These are phyloP conservation scores for Ictidomys tridecemlineatus DNA, from an alignment of 2,113 vertebrate genomes.

Conservation along the genomic window DNA sequence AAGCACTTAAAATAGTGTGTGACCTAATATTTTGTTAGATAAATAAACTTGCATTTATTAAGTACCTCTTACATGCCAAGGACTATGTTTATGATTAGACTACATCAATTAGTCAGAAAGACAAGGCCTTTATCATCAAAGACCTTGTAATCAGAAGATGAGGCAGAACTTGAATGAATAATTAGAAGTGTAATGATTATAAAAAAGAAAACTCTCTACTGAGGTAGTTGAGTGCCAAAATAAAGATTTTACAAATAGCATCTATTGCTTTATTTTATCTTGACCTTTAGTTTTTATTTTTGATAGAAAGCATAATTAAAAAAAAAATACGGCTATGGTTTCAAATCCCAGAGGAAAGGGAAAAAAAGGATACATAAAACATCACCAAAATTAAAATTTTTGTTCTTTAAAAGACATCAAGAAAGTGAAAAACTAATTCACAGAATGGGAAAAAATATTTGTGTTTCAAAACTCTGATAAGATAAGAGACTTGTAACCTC, in stretches of 20 bases:
- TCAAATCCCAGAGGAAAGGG: not conserved
- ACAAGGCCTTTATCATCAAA: not conserved
- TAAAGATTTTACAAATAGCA: not conserved
- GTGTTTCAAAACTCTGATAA: not conserved
- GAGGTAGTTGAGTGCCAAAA: not conserved
- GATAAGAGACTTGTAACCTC: not conserved
- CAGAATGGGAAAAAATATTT: not conserved
- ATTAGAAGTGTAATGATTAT: slow-evolving; percentile 4
- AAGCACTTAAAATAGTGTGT: not conserved
- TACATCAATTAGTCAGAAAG: slow-evolving; percentile 24
- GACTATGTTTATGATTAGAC: not conserved
- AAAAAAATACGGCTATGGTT: not conserved
- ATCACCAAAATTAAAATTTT: not conserved
- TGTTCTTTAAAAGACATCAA: not conserved
- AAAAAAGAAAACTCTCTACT: not conserved
- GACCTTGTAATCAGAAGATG: not conserved
- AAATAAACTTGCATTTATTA: not conserved
- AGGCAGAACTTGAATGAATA: not conserved
- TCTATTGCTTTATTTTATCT: not conserved
- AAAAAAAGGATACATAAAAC: not conserved
- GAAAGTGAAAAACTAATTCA: not conserved
- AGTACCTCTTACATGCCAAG: not conserved
- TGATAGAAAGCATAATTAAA: not conserved
- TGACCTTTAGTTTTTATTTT: not conserved
- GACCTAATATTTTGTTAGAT: not conserved